Evolutionary conservation across 2,888 invertebrate species (phyloP).

Genomic region (Creontiades dilutus): DNA sequence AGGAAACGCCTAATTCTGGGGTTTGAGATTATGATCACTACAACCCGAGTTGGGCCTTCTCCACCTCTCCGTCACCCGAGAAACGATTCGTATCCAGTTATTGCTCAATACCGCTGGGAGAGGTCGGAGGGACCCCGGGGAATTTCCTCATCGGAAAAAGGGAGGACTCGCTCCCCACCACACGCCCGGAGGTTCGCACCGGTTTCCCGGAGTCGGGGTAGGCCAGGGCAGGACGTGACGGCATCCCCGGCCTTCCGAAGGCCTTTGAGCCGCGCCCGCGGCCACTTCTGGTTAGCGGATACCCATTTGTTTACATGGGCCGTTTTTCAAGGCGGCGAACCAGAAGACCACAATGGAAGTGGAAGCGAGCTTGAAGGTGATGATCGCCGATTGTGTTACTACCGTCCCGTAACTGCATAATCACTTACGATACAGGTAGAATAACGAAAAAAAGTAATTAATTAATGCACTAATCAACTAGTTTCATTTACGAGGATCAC

Average conservation of each 20-base stretch:
- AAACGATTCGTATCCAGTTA: conserved; percentile 19
- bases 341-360: conserved; percentile 5
- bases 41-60: neutral
- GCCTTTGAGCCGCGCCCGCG: conserved; percentile 13
- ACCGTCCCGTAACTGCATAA: neutral
- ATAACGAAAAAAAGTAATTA: too few species aligned
- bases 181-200: neutral
- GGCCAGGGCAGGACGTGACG: conserved; percentile 10
- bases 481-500: too few species aligned
- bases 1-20: neutral
- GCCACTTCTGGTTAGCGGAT: conserved; percentile 13
- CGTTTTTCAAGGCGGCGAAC: neutral
- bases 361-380: conserved; percentile 7
- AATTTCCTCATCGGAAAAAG: conserved; percentile 52
- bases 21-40: neutral
- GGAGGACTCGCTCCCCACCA: neutral
- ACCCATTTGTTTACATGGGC: conserved; percentile 5
- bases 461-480: too few species aligned
- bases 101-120: conserved; percentile 12
- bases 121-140: conserved; percentile 11
- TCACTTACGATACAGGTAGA: too few species aligned
- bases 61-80: neutral
- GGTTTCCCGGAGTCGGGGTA: conserved; percentile 2
- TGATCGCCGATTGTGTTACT: neutral
- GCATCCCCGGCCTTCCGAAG: conserved; percentile 41